Base-by-base conservation (phyloP, 1,140 invertebrate species). In the Drosophila triauraria region DNA sequence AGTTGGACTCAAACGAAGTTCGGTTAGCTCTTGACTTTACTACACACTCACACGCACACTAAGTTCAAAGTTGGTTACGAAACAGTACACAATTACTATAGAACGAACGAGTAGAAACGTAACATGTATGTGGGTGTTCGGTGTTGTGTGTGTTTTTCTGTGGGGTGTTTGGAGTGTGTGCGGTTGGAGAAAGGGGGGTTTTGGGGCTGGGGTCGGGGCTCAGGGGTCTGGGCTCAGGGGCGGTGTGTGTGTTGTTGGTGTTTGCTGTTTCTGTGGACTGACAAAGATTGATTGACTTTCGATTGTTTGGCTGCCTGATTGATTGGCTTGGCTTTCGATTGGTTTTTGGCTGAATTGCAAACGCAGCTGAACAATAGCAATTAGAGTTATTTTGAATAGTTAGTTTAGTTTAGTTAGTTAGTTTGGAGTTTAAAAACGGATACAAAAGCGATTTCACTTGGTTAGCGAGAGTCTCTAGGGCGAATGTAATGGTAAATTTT, bases 11-110 rank as follows among this genome's bases (percentile, higher is more conserved):
- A 65, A 65, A 78, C 25, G 60, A 51, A 78, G 54, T 74, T 82
- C 20, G 50, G 44, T 74, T 44, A 43, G 32, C 48, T 83, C 75
- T 70, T 70, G 79, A 77, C 50, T 69, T 61, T 67, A 71, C 84
- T 88, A 88, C 77, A 87, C 84, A 87, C 79, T 63, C 78, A 83
- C 75, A 70, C 78, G 82, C 76, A 80, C 80, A 82, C 77, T 88
- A 78, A 78, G 78, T 58, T 88, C 57, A 75, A 71, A 84, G 64
- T 87, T 82, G 75, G 58, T 78, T 81, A 85, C 67, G 78, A 69
- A 88, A 77, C 77, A 88, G 64, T 84, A 84, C 68, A 84, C 80
- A 88, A 84, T 80, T 87, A 84, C 80, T 83, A 56, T 56, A 84
- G 68, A 87, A 87, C 80, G 77, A 87, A 80, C 84, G 77, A 88